These are phyloP conservation scores for Malurus splendens DNA, from an alignment of 2,797 vertebrate species.

Conservation along the genomic window DNA sequence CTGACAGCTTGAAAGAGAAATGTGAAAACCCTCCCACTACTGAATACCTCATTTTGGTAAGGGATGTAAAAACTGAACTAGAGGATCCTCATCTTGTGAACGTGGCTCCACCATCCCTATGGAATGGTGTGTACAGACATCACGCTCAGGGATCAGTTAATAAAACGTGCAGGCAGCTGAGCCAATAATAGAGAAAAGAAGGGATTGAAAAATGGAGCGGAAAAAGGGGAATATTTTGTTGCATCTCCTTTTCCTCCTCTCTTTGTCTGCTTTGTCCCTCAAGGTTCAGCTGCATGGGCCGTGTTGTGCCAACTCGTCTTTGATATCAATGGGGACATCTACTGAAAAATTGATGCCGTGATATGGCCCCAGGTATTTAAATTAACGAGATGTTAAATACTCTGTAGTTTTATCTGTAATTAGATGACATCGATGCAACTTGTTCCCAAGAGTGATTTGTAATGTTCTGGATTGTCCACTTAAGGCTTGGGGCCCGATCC, in stretches of 20 bases:
- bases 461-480: slow-evolving; percentile 27
- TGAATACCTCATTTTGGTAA: background rate
- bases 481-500: slow-evolving; percentile 30
- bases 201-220: background rate
- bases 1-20: slow-evolving; percentile 16
- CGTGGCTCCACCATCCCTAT: background rate
- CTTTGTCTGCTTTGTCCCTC: slow-evolving; percentile 35
- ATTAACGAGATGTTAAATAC: slow-evolving; percentile 66
- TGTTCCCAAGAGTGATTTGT: slow-evolving; percentile 47
- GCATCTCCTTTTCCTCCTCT: background rate
- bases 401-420: slow-evolving; percentile 64
- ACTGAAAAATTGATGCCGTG: slow-evolving; percentile 54
- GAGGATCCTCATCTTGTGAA: background rate
- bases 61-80: background rate
- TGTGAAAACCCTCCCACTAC: background rate
- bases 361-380: slow-evolving; percentile 65
- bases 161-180: background rate
- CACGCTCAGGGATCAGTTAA: background rate
- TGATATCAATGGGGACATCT: slow-evolving; percentile 57
- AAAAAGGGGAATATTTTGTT: background rate
- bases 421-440: slow-evolving; percentile 48
- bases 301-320: slow-evolving; percentile 26
- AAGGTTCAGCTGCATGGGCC: background rate
- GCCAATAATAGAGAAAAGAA: background rate
- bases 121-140: background rate